A percentile compares a stretch with the other conserved stretches of the same genome.
Conservation (phyloP, 2,797 vertebrate genomes). For the Calcarius lapponicus region DNA sequence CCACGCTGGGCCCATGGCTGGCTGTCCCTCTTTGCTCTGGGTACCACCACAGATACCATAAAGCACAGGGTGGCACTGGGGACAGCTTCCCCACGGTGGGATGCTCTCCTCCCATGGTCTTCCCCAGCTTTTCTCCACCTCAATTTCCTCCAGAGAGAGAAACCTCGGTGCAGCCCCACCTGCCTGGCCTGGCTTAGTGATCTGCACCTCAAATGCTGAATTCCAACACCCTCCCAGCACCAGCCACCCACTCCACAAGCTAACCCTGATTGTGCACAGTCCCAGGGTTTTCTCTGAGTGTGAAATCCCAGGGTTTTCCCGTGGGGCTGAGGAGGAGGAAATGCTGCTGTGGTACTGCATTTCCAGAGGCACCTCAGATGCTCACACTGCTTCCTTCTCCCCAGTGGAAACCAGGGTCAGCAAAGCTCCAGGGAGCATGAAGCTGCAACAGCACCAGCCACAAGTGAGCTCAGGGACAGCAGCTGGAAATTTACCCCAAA, state of each 20-base stretch:
- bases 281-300: background rate
- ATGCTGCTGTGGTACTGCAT: background rate
- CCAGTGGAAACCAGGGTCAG: background rate
- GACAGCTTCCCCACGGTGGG: accelerated
- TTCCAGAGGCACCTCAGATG: background rate
- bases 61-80: background rate
- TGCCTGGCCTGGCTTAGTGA: background rate
- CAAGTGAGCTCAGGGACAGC: background rate
- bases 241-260: background rate
- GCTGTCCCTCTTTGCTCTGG: background rate
- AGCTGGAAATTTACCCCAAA: background rate
- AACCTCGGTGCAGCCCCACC: background rate
- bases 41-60: accelerated
- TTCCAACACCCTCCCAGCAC: background rate
- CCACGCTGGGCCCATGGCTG: accelerated
- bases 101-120: accelerated
- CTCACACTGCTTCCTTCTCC: background rate
- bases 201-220: accelerated
- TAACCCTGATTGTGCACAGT: background rate
- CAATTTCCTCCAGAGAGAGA: background rate
- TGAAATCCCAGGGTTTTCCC: background rate
- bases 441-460: background rate
- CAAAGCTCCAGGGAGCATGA: background rate
- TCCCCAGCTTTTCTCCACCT: background rate
- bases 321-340: background rate